A percentile compares a stretch with the other conserved stretches of the same genome.
These are phyloP conservation scores for Lucinisca nassula DNA, from an alignment of 2,888 invertebrate genomes.

Conservation along the genomic window DNA sequence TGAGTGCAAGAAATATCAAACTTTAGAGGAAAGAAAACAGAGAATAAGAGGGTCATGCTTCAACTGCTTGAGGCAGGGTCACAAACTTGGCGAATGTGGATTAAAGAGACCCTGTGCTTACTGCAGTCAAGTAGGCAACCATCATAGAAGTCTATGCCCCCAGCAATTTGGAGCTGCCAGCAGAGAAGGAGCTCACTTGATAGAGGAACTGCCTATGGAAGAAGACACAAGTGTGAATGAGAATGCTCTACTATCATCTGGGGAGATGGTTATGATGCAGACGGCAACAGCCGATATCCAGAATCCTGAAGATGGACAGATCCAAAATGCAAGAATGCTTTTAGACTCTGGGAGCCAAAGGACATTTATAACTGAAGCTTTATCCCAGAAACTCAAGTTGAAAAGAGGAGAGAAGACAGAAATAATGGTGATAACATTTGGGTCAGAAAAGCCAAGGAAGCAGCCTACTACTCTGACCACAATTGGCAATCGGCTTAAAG, in stretches of 20 bases:
- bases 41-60: not conserved
- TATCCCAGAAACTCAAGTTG: not conserved
- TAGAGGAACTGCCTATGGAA: not conserved
- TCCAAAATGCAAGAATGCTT: constrained; percentile 10
- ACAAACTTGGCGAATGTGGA: not conserved
- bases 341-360: constrained; percentile 4
- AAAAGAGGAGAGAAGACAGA: not conserved
- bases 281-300: not conserved
- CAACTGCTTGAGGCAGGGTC: not conserved
- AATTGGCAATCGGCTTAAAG: constrained; percentile 1
- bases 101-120: not conserved
- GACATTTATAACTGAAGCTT: constrained; percentile 8
- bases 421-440: constrained; percentile 1
- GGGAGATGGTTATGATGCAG: constrained; percentile 28
- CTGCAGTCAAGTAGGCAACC: too few relatives aligned
- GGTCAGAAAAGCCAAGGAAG: not conserved
- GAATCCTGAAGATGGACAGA: not conserved
- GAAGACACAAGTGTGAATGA: not conserved
- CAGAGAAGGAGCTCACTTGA: constrained; percentile 5
- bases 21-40: constrained; percentile 5
- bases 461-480: not conserved
- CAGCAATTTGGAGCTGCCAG: not conserved
- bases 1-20: not conserved
- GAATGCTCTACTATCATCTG: constrained; percentile 16
- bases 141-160: constrained; percentile 9